Conservation (phyloP, 37 sponge, comb jelly and placozoan genomes). For the Chondrosia reniformis region DNA sequence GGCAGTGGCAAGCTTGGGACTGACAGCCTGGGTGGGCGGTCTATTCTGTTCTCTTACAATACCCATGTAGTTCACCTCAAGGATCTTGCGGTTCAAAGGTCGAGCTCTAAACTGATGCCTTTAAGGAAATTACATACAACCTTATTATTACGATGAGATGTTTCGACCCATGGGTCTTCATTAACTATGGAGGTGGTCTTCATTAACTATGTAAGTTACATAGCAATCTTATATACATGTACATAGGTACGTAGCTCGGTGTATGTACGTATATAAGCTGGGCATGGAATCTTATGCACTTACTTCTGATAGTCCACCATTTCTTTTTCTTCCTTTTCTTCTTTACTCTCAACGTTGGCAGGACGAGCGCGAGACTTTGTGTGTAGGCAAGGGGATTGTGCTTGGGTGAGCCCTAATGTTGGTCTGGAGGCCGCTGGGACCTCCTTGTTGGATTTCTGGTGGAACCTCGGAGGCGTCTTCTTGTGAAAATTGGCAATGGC, state of each 20-base stretch:
- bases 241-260: not conserved
- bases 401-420: slow-evolving; percentile 21
- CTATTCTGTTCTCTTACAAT: slow-evolving; percentile 18
- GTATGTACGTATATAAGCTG: not conserved
- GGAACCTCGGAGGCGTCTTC: slow-evolving; percentile 60
- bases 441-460: not conserved
- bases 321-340: slow-evolving; percentile 63
- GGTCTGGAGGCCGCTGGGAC: not conserved
- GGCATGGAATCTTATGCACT: not conserved
- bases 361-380: slow-evolving; percentile 44
- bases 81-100: slow-evolving; percentile 55
- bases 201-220: not conserved
- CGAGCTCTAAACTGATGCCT: slow-evolving; percentile 74
- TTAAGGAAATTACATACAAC: too few species aligned
- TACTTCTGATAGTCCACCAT: slow-evolving; percentile 46
- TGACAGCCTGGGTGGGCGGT: slow-evolving; percentile 21
- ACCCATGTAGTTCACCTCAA: slow-evolving; percentile 29
- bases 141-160: not conserved
- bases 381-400: slow-evolving; percentile 56
- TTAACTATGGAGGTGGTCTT: not conserved
- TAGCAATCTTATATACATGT: not conserved
- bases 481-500: slow-evolving; percentile 44
- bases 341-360: slow-evolving; percentile 23
- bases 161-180: too few species aligned
- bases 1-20: slow-evolving; percentile 46